Evolutionary conservation across 2,113 vertebrate genomes (phyloP), one percentile per base, ranked within the genome.

Genomic region (Pholis gunnellus): DNA sequence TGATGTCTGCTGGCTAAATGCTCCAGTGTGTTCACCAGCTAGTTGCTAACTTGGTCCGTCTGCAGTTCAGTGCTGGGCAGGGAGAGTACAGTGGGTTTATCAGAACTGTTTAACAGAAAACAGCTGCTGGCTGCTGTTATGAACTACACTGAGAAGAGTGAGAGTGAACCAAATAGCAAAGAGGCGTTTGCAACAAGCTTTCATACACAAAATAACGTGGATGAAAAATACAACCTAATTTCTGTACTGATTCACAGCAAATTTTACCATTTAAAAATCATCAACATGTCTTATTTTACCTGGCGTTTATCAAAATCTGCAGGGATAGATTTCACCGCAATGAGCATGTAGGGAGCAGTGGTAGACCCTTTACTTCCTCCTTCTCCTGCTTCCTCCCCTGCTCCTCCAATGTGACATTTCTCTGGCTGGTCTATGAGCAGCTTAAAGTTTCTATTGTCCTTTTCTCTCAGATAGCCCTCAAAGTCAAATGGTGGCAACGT

Each of bases 291-390:
- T 25, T 29, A 17, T 44, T 50, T 86, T 79, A 94, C 93, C 91
- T 99, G 97, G 0, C 98, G 96, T 74, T 97, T 96, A 50, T 99
- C 97, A 0, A 99, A 99, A 88, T 99, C 98, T 0, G 94, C 96
- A 0, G 96, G 95, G 4, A 96, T 84, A 0, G 98, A 99, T 87
- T 99, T 99, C 52, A 99, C 94, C 0, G 97, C 97, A 6, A 99
- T 96, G 56, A 99, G 97, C 92, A 99, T 91, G 87, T 98, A 97
- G 0, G 96, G 97, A 0, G 94, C 83, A 14, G 42, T 25, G 2
- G 18, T 7, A 20, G 81, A 44, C 2, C n/a, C 71, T 38, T 44
- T 4, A 6, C 64, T 34, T 57, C 63, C 52, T 75, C 46, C 34
- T 25, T 27, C 54, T 29, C 25, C 78, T 29, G 6, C 63, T 25